A percentile compares a stretch with the other conserved stretches of the same genome.
These are phyloP conservation scores for Campoplex capitator DNA, from an alignment of 2,888 invertebrate genomes.

Conservation along the genomic window DNA sequence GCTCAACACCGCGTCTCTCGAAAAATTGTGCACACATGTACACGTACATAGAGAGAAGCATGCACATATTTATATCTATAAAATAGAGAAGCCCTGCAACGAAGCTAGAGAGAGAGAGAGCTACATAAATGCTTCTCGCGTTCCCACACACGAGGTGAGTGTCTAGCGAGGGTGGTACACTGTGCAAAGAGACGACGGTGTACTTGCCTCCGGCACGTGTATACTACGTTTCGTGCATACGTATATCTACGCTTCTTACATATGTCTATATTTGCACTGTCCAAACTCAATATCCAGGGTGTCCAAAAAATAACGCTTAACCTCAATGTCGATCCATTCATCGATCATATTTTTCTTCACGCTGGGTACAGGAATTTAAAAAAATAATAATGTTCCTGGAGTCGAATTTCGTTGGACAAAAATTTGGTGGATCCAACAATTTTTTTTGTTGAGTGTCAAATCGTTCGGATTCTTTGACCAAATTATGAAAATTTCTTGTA, in stretches of 20 bases:
- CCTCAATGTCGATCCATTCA: too few species aligned
- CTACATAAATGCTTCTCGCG: slow-evolving; percentile 41
- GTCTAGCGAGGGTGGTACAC: slow-evolving; percentile 45
- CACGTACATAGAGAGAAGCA: background rate
- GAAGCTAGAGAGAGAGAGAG: background rate
- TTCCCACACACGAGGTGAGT: slow-evolving; percentile 51
- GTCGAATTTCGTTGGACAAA: too few species aligned
- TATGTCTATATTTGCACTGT: slow-evolving; percentile 2
- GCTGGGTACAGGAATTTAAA: too few species aligned
- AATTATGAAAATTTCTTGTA: too few species aligned
- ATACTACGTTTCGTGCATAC: slow-evolving; percentile 34
- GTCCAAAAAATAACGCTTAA: background rate
- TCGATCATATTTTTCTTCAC: too few species aligned
- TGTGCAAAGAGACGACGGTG: slow-evolving; percentile 61
- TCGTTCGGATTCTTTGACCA: too few species aligned
- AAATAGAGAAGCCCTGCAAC: slow-evolving; percentile 53
- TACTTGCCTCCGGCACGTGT: slow-evolving; percentile 61
- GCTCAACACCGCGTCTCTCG: slow-evolving; percentile 13
- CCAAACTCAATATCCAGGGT: background rate
- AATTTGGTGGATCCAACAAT: too few species aligned
- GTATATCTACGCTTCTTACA: slow-evolving; percentile 1
- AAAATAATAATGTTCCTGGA: too few species aligned
- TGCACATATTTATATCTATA: background rate
- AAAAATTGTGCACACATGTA: slow-evolving; percentile 30
- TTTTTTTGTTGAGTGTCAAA: too few species aligned